Conservation (phyloP, 2,797 vertebrate species). For the Helostoma temminkii region DNA sequence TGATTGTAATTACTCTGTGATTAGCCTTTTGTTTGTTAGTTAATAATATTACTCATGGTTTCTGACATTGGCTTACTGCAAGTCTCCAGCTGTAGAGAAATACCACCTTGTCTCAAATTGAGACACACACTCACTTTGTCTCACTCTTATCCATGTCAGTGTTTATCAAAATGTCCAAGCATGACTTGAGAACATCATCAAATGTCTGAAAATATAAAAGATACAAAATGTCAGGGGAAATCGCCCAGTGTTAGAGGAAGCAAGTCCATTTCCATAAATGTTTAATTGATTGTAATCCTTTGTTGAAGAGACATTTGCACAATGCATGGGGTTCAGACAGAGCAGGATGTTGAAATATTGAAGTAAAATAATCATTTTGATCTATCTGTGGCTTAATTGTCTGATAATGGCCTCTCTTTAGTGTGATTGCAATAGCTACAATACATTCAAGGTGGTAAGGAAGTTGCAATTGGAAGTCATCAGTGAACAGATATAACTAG, state of each 20-base stretch:
- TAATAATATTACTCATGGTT: conserved; percentile 86
- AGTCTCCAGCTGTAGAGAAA: conserved; percentile 76
- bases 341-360: conserved; percentile 78
- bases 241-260: conserved; percentile 91
- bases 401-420: conserved; percentile 70
- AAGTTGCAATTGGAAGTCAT: conserved; percentile 57
- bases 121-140: conserved; percentile 83
- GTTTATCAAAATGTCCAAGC: conserved; percentile 93
- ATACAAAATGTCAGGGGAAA: conserved; percentile 98
- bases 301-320: conserved; percentile 85
- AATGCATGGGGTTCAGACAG: conserved; percentile 72
- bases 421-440: conserved; percentile 62
- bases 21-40: conserved; percentile 84
- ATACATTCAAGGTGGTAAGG: conserved; percentile 49
- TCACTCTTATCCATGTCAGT: conserved; percentile 88
- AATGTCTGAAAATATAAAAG: conserved; percentile 94
- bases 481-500: conserved; percentile 29
- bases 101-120: conserved; percentile 82
- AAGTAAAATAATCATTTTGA: conserved; percentile 76
- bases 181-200: conserved; percentile 84
- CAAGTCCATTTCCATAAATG: conserved; percentile 95
- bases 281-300: conserved; percentile 97
- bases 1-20: conserved; percentile 85
- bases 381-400: conserved; percentile 72
- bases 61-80: conserved; percentile 76